Percentiles rank a stretch among this genome's conserved stretches.
Evolutionary conservation across 2,888 invertebrate species (phyloP).

Genomic region (Leptopilina syphax): DNA sequence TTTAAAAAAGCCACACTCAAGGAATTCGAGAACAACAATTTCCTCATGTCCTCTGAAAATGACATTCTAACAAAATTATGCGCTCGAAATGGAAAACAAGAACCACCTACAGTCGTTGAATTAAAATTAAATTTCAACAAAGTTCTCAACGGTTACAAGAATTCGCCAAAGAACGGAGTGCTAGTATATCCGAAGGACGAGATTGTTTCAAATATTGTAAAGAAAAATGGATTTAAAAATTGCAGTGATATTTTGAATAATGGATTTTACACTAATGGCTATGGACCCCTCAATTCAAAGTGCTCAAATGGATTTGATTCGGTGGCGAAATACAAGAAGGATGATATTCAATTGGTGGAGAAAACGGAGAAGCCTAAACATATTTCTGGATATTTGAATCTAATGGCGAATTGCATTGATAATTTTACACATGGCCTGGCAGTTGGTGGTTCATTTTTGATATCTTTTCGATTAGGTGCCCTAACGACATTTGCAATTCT

Average conservation of each 20-base stretch:
- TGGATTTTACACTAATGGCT: conserved; percentile 34
- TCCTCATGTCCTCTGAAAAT: conserved; percentile 15
- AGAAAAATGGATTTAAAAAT: conserved; percentile 27
- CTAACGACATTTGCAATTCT: conserved; percentile 94
- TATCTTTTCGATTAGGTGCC: conserved; percentile 92
- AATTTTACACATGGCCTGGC: conserved; percentile 99
- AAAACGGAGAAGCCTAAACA: conserved; percentile 63
- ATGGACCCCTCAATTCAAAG: background rate
- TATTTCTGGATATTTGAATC: conserved; percentile 92
- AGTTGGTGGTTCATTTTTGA: conserved; percentile 97
- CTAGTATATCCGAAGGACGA: conserved; percentile 43
- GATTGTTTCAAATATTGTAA: conserved; percentile 25
- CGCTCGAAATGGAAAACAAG: background rate
- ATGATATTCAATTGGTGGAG: background rate
- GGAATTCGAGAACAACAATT: conserved; percentile 50
- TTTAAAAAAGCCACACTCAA: background rate
- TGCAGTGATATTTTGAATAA: conserved; percentile 36
- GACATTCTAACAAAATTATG: conserved; percentile 2
- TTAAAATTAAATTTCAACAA: conserved; percentile 16
- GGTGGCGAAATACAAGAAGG: conserved; percentile 47
- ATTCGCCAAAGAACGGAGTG: conserved; percentile 1
- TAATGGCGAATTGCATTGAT: conserved; percentile 97
- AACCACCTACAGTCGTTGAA: background rate
- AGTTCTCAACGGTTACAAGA: conserved; percentile 40
- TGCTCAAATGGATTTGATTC: conserved; percentile 48